These are phyloP conservation scores for Miichthys miiuy DNA, from an alignment of 2,797 vertebrate genomes.

Conservation along the genomic window DNA sequence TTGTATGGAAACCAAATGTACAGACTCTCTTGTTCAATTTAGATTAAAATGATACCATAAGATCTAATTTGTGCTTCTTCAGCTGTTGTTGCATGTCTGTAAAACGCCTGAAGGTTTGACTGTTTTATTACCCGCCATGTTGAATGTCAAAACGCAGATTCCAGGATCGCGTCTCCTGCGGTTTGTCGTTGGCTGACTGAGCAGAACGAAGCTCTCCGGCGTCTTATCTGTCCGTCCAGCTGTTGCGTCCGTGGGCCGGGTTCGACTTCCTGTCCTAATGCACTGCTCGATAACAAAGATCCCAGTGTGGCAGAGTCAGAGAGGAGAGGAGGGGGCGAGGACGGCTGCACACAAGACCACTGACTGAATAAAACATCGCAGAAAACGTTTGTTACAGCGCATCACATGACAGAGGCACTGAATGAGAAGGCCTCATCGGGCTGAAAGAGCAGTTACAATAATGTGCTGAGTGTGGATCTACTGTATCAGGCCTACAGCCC, in stretches of 20 bases:
- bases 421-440: constrained; percentile 12
- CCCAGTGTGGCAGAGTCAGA: constrained; percentile 49
- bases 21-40: too few species aligned
- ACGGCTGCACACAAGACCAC: constrained; percentile 26
- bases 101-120: too few species aligned
- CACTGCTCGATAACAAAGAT: constrained; percentile 74
- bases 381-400: background rate
- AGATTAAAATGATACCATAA: too few species aligned
- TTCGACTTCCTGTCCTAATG: constrained; percentile 68
- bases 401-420: constrained; percentile 19
- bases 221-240: constrained; percentile 75
- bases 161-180: background rate
- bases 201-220: background rate
- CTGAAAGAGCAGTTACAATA: background rate
- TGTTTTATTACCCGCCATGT: background rate
- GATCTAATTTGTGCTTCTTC: too few species aligned
- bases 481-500: background rate
- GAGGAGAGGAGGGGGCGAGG: constrained; percentile 21
- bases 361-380: constrained; percentile 9
- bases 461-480: background rate
- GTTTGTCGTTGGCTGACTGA: constrained; percentile 7
- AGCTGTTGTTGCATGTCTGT: too few species aligned
- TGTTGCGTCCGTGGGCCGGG: constrained; percentile 52
- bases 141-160: background rate
- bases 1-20: too few species aligned